A percentile compares a stretch with the other conserved stretches of the same genome.
phyloP scores from a whole-genome alignment of 2,888 invertebrate genomes.

The Helobdella robusta region DNA sequence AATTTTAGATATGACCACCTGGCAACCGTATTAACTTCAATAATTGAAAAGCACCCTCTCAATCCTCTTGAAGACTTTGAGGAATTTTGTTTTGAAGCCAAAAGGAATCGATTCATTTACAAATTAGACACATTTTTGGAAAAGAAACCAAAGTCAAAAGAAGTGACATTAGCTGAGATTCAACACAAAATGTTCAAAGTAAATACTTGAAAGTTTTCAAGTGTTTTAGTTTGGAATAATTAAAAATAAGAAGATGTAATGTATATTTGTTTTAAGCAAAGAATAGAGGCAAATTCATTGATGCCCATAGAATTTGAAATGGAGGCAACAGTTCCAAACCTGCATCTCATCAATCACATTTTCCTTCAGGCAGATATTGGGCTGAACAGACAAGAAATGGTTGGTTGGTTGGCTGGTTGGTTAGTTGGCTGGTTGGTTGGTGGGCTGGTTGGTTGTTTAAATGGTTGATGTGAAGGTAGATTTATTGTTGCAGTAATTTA shows the following conservation, averaged over 20 bases:
- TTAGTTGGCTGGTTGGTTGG: no score
- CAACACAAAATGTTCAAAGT: slow-evolving; percentile 21
- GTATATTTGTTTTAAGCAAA: not conserved
- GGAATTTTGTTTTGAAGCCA: not conserved
- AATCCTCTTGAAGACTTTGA: slow-evolving; percentile 13
- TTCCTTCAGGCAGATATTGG: slow-evolving; percentile 15
- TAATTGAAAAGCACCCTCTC: not conserved
- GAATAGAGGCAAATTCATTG: not conserved
- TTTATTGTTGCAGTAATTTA: no score
- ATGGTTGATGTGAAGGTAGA: not conserved
- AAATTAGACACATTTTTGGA: slow-evolving; percentile 20
- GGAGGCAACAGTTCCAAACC: slow-evolving; percentile 2
- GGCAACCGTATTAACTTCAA: slow-evolving; percentile 1
- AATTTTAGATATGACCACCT: slow-evolving; percentile 17
- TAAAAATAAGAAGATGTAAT: not conserved
- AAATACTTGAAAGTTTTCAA: not conserved
- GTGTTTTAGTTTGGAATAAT: not conserved
- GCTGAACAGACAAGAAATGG: slow-evolving; percentile 21
- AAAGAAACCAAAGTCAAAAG: slow-evolving; percentile 7
- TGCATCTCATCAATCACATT: slow-evolving; percentile 1
- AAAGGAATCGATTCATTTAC: slow-evolving; percentile 16
- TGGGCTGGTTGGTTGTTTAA: no score
- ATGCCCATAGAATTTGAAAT: not conserved
- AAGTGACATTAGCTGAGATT: slow-evolving; percentile 4
- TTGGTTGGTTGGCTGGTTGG: no score